These are phyloP conservation scores for Thomomys bottae DNA, from an alignment of 2,113 vertebrate genomes.

Conservation along the genomic window DNA sequence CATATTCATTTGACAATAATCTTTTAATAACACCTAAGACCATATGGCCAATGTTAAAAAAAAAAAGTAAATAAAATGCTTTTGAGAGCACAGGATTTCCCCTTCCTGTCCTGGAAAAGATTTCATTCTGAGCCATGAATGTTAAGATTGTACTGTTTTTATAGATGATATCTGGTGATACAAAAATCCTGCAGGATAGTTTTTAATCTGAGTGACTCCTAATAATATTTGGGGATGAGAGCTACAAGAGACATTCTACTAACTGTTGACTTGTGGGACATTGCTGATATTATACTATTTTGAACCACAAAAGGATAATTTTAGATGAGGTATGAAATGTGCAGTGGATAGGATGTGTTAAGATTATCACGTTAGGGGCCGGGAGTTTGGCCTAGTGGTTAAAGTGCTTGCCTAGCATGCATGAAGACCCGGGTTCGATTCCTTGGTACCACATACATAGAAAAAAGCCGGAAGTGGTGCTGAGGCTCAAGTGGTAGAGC, in stretches of 20 bases:
- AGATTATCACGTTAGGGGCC: too few relatives aligned
- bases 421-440: too few relatives aligned
- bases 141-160: not conserved
- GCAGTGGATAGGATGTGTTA: too few relatives aligned
- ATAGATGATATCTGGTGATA: not conserved
- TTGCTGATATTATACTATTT: not conserved
- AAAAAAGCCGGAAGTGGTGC: too few relatives aligned
- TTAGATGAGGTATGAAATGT: not conserved
- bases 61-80: not conserved
- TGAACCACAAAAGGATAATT: not conserved
- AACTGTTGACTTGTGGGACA: not conserved
- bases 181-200: not conserved
- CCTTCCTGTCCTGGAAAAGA: not conserved
- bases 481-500: too few relatives aligned
- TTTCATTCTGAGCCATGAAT: not conserved
- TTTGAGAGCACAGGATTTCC: not conserved
- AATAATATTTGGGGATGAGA: not conserved
- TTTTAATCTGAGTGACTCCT: not conserved
- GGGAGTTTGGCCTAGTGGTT: too few relatives aligned
- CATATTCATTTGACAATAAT: not conserved
- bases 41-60: not conserved
- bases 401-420: too few relatives aligned
- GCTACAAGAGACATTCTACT: not conserved
- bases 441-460: too few relatives aligned
- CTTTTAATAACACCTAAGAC: not conserved